Percentiles rank a stretch among this genome's conserved stretches.
phyloP scores from a whole-genome alignment of 1,140 invertebrate species.

The Lanistes nyassanus region DNA sequence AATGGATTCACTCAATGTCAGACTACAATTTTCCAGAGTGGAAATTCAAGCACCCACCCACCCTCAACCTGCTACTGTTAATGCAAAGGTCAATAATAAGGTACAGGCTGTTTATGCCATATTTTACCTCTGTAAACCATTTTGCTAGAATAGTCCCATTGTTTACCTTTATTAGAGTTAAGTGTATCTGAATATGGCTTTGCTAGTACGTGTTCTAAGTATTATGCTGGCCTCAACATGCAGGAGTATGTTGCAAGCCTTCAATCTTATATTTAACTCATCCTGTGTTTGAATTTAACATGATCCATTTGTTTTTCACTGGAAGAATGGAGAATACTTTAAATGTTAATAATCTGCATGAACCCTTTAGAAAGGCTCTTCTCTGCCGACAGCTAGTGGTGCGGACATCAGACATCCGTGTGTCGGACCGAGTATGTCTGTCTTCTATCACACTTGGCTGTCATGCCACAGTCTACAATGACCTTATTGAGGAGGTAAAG shows the following conservation, averaged over 20 bases:
- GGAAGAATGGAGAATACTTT: too few relatives aligned
- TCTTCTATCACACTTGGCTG: conserved; percentile 59
- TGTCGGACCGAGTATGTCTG: conserved; percentile 64
- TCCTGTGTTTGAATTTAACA: too few relatives aligned
- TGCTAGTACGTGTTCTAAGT: too few relatives aligned
- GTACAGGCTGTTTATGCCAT: conserved; percentile 27
- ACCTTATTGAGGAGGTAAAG: conserved; percentile 61
- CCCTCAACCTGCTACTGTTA: conserved; percentile 60
- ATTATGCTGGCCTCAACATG: too few relatives aligned
- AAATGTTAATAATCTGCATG: too few relatives aligned
- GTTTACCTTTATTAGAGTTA: too few relatives aligned
- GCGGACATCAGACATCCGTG: conserved; percentile 62
- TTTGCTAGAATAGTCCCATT: too few relatives aligned
- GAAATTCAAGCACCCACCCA: conserved; percentile 49
- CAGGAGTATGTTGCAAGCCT: too few relatives aligned
- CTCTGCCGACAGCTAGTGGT: conserved; percentile 56
- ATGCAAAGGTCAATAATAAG: conserved; percentile 50
- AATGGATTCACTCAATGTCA: neutral
- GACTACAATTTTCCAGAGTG: conserved; percentile 46
- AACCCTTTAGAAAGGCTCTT: too few relatives aligned
- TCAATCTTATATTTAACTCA: too few relatives aligned
- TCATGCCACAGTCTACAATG: conserved; percentile 63
- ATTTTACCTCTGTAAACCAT: too few relatives aligned
- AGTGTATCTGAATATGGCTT: too few relatives aligned
- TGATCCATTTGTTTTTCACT: neutral